These are phyloP conservation scores for Cylloceria caligata DNA, from an alignment of 2,888 invertebrate species.

Conservation along the genomic window DNA sequence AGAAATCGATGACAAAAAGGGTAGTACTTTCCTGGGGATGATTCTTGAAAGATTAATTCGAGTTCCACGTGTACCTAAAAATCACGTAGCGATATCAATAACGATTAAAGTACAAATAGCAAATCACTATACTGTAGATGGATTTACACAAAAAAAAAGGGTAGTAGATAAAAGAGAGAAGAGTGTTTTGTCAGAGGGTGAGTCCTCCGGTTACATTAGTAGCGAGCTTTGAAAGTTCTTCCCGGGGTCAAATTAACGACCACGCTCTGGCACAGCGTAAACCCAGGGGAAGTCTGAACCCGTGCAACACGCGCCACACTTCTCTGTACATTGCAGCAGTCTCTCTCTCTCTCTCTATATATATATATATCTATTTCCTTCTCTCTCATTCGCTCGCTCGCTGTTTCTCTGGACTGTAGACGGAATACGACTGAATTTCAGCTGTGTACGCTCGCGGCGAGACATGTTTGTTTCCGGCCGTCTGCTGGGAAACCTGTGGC, in stretches of 20 bases:
- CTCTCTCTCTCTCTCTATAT: conserved; percentile 20
- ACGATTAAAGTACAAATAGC: conserved; percentile 35
- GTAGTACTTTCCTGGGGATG: background rate
- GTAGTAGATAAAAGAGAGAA: background rate
- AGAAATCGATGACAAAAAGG: background rate
- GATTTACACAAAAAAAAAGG: conserved; percentile 4
- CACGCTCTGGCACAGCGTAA: conserved; percentile 42
- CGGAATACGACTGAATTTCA: conserved; percentile 29
- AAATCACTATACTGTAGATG: background rate
- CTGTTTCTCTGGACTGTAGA: conserved; percentile 37
- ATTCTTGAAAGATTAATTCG: conserved; percentile 12
- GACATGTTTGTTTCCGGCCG: conserved; percentile 66
- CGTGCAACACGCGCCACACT: conserved; percentile 18
- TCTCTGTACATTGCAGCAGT: conserved; percentile 4
- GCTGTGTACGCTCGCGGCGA: conserved; percentile 60
- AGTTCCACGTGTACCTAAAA: background rate
- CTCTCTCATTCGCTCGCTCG: no score
- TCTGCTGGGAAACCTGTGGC: conserved; percentile 48
- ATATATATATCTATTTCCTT: no score
- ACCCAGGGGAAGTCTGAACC: conserved; percentile 30
- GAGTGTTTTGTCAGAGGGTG: conserved; percentile 55
- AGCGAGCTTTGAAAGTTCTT: conserved; percentile 54
- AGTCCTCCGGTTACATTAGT: conserved; percentile 60
- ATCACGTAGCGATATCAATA: conserved; percentile 27
- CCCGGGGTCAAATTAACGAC: conserved; percentile 63